These are phyloP conservation scores for Cataglyphis hispanica DNA, from an alignment of 1,140 invertebrate genomes.

Conservation along the genomic window DNA sequence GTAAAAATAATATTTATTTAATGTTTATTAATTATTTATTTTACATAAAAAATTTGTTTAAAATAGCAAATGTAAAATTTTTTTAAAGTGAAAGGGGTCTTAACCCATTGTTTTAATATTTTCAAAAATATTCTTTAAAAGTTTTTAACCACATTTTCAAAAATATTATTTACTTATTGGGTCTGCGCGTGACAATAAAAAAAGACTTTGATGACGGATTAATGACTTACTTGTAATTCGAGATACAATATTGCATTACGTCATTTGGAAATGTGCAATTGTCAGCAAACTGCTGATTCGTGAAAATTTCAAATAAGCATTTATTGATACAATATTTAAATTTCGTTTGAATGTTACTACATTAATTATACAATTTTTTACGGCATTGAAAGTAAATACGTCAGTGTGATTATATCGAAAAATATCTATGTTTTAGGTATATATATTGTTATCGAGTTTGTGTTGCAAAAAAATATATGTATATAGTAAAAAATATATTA, in stretches of 20 bases:
- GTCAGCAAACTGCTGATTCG: background rate
- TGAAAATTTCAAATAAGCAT: background rate
- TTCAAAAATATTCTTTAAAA: no score
- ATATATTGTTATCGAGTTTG: background rate
- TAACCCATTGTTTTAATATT: no score
- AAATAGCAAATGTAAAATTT: no score
- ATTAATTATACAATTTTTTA: constrained; percentile 6
- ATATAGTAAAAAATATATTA: no score
- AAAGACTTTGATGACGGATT: background rate
- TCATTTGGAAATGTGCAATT: background rate
- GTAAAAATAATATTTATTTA: no score
- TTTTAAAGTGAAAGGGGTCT: no score
- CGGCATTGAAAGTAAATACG: background rate
- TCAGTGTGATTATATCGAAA: background rate
- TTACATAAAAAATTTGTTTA: no score
- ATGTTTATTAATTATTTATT: no score
- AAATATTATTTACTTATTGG: no score
- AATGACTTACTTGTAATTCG: background rate
- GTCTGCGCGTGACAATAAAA: no score
- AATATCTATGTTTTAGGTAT: background rate
- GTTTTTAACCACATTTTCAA: no score
- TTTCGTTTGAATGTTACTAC: background rate
- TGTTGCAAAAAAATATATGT: no score
- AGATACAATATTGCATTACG: background rate
- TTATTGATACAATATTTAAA: background rate